These are phyloP conservation scores for Calephelis virginiensis DNA, from an alignment of 1,140 invertebrate genomes.

Conservation along the genomic window DNA sequence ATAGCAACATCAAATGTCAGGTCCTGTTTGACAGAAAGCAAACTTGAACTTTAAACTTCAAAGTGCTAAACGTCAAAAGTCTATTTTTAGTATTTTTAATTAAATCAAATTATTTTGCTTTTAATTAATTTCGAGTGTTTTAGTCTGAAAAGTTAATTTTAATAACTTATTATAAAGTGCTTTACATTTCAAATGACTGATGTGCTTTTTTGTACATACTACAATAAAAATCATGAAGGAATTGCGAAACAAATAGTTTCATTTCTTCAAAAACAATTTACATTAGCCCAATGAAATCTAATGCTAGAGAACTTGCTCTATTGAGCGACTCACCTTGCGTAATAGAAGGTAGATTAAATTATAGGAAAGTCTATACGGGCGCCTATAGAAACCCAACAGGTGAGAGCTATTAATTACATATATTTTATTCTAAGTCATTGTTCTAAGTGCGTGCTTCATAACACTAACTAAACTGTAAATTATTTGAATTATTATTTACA, in stretches of 20 bases:
- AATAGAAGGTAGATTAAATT: constrained; percentile 83
- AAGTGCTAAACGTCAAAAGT: not conserved
- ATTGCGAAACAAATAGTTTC: not conserved
- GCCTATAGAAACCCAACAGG: constrained; percentile 72
- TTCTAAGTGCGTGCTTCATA: no score
- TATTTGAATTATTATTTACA: constrained; percentile 31
- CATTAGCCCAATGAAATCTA: constrained; percentile 81
- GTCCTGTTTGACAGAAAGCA: no score
- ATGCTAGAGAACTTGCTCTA: constrained; percentile 81
- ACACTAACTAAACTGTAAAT: no score
- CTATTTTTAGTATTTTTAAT: no score
- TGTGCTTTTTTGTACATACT: no score
- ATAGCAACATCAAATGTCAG: no score
- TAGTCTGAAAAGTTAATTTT: no score
- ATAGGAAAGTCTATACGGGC: constrained; percentile 81
- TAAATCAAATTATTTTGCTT: no score
- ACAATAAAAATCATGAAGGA: no score
- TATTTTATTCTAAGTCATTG: constrained; percentile 18
- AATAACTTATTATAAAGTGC: no score
- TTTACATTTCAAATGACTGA: no score
- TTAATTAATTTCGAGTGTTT: no score
- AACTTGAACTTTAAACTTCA: not conserved
- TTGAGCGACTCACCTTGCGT: constrained; percentile 79
- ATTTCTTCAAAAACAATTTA: not conserved
- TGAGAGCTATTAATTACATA: constrained; percentile 26